These are phyloP conservation scores for Gallinago paraguaiae DNA, from an alignment of 2,113 vertebrate genomes.

Conservation along the genomic window DNA sequence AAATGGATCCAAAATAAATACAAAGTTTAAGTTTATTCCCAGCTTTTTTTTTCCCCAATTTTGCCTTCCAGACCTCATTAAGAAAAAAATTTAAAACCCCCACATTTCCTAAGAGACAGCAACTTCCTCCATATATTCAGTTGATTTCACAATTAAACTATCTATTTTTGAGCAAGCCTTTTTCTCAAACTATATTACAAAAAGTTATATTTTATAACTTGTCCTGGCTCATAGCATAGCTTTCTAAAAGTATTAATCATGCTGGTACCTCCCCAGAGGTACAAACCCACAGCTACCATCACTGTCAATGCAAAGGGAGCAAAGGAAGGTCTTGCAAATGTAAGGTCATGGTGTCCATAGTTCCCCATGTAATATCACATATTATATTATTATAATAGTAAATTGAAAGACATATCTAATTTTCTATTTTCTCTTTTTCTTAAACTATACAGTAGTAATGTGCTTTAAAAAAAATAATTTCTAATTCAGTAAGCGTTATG, in stretches of 20 bases:
- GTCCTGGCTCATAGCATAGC: background rate
- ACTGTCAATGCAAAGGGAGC: background rate
- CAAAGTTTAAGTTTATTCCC: background rate
- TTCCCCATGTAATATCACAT: background rate
- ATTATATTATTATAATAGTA: background rate
- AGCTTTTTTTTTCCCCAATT: background rate
- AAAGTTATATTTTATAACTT: background rate
- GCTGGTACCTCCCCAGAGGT: background rate
- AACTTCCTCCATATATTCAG: background rate
- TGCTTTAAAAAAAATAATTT: background rate
- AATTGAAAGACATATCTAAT: background rate
- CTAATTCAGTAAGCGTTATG: background rate
- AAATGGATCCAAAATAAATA: background rate
- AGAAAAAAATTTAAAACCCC: background rate
- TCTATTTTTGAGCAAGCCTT: background rate
- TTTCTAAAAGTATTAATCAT: background rate
- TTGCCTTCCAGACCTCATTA: background rate
- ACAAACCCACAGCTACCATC: background rate
- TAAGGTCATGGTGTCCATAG: background rate
- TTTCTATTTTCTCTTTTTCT: background rate
- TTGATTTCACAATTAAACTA: background rate
- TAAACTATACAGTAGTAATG: background rate
- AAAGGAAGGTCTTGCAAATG: background rate
- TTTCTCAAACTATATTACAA: background rate
- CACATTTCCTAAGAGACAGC: background rate